Conservation (phyloP, 2,888 invertebrate species). For the Lepas anatifera region DNA sequence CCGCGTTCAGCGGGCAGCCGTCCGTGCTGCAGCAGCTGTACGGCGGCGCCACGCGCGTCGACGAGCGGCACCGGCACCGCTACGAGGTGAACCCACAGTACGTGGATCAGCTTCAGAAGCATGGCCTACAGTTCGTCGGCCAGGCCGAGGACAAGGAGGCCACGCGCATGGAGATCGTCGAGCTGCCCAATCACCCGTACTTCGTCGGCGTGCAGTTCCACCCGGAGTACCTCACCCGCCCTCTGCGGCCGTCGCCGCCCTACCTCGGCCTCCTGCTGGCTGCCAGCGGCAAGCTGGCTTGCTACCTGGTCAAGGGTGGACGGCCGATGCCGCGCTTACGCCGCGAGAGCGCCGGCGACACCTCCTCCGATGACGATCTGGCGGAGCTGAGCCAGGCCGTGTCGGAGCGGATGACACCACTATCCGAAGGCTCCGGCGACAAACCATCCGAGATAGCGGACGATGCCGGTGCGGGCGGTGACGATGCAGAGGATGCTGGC, state of each 20-base stretch:
- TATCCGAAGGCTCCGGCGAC: constrained; percentile 48
- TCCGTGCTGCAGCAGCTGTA: constrained; percentile 50
- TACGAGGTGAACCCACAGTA: constrained; percentile 93
- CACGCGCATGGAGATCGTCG: constrained; percentile 82
- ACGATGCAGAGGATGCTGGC: too few species aligned
- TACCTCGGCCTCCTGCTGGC: constrained; percentile 90
- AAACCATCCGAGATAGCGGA: too few species aligned
- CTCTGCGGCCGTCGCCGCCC: constrained; percentile 82
- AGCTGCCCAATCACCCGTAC: constrained; percentile 73
- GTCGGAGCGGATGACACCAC: constrained; percentile 40
- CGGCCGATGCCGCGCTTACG: constrained; percentile 49
- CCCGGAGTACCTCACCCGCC: constrained; percentile 90
- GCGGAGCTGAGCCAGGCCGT: constrained; percentile 51
- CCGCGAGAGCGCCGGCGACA: constrained; percentile 50
- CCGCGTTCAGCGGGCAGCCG: constrained; percentile 50
- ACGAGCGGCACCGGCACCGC: constrained; percentile 92
- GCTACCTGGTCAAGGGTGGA: constrained; percentile 23
- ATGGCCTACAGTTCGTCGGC: constrained; percentile 78
- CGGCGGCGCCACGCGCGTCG: constrained; percentile 59
- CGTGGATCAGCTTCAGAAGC: constrained; percentile 59
- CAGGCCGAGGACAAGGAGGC: constrained; percentile 31
- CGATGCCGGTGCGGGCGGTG: too few species aligned
- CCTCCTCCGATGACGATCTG: constrained; percentile 54
- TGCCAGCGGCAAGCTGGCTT: constrained; percentile 62
- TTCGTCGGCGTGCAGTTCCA: constrained; percentile 95